Conservation (phyloP, 2,797 vertebrate species). For the Semotilus atromaculatus region DNA sequence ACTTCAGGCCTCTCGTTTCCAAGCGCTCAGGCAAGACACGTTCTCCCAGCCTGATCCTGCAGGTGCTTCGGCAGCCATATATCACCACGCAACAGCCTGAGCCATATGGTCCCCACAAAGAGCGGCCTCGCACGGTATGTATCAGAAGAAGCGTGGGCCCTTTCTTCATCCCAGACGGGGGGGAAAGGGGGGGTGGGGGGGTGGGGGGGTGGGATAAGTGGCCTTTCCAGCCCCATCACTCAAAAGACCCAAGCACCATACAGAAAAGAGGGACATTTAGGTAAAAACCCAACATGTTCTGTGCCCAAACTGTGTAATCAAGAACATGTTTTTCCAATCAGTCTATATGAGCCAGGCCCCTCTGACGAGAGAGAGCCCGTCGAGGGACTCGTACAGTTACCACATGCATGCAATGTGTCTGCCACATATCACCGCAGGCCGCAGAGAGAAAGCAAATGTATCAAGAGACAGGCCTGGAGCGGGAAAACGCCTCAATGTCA, state of each 20-base stretch:
- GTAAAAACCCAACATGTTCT: conserved; percentile 47
- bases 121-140: conserved; percentile 40
- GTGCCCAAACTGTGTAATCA: conserved; percentile 64
- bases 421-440: conserved; percentile 60
- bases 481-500: conserved; percentile 44
- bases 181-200: conserved; percentile 3
- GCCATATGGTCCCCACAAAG: conserved; percentile 60
- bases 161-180: conserved; percentile 53
- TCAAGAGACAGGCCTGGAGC: conserved; percentile 41
- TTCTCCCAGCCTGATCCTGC: conserved; percentile 62
- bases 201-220: conserved; percentile 51
- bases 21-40: conserved; percentile 54
- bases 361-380: conserved; percentile 63
- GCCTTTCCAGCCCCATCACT: conserved; percentile 51
- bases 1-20: conserved; percentile 68
- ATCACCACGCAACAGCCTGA: conserved; percentile 49
- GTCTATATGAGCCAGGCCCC: conserved; percentile 56
- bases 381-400: conserved; percentile 57
- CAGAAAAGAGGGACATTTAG: conserved; percentile 42
- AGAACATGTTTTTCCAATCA: conserved; percentile 74
- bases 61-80: conserved; percentile 68
- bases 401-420: conserved; percentile 62
- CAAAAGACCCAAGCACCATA: conserved; percentile 30
- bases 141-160: conserved; percentile 35
- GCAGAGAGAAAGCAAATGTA: conserved; percentile 41